Percentiles rank a stretch among this genome's conserved stretches.
These are phyloP conservation scores for Bugulina stolonifera DNA, from an alignment of 2,888 invertebrate genomes.

Conservation along the genomic window DNA sequence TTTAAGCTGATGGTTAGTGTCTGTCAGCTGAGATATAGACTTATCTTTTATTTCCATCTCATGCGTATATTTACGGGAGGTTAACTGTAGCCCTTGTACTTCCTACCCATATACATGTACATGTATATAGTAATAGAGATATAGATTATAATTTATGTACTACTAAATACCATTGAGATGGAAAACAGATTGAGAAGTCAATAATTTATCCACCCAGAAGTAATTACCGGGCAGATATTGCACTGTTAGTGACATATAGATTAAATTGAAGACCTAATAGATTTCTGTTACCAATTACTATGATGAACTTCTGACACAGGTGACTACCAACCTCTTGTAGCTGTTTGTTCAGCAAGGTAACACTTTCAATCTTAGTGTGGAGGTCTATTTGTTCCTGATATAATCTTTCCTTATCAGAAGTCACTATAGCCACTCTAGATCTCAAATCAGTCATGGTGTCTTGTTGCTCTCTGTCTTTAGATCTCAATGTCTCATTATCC, in stretches of 20 bases:
- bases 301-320: no score
- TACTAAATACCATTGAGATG: neutral
- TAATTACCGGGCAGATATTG: no score
- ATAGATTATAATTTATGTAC: neutral
- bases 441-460: constrained; percentile 20
- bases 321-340: constrained; percentile 1
- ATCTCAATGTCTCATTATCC: neutral
- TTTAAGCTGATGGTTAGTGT: neutral
- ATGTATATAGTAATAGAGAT: neutral
- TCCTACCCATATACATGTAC: no score
- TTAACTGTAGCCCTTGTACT: neutral
- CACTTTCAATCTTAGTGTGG: neutral
- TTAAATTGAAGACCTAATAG: no score
- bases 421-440: constrained; percentile 17
- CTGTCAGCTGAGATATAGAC: neutral
- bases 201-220: no score
- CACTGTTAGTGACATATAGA: no score
- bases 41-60: constrained; percentile 10
- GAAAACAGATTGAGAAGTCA: no score
- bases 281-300: no score
- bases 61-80: neutral
- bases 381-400: constrained; percentile 15
- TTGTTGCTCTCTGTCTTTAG: neutral
- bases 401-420: constrained; percentile 25
- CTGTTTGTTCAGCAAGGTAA: neutral